Base-by-base conservation (phyloP, 2,113 vertebrate genomes). In the Tyrannus savana region DNA sequence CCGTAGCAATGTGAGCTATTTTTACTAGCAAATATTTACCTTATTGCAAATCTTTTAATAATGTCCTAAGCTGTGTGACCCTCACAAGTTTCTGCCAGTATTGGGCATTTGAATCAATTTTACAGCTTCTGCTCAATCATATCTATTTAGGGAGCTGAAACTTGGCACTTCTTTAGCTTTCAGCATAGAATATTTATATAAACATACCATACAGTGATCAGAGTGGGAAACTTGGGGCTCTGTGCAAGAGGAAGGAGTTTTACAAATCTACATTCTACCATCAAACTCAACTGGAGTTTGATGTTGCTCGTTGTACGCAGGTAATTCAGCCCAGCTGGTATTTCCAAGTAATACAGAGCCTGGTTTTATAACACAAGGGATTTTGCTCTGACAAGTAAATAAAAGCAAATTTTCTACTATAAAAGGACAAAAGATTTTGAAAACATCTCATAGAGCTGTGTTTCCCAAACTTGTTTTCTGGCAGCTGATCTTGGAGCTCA, bases 401-500 rank as follows among this genome's bases (percentile, higher is more conserved):
- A 98, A 98, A 98, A 98, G 97, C 96, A 97, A 98, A 97, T 97
- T 98, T 98, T 98, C 96, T 98, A 97, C 99, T 99, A 99, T 99
- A 99, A 99, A 99, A 99, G 98, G 99, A 98, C 96, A 98, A 97
- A 98, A 97, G 96, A 96, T 95, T 98, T 98, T 98, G 97, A 97
- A 98, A 97, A 96, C 72, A 96, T 98, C 96, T 84, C 89, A 55
- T 39, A 96, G 84, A 94, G 95, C 95, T 94, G 76, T 87, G 71
- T 97, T 98, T 98, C 98, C 97, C 98, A 96, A 95, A 94, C 95
- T 95, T 97, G 94, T 97, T 97, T 96, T 92, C 94, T 98, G 98
- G 98, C 98, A 97, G 89, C 79, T 87, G 84, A 94, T 98, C 97
- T 89, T 94, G 95, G 95, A 97, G 33, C 92, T 93, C 94, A 95